These are phyloP conservation scores for Cinclus cinclus DNA, from an alignment of 2,113 vertebrate genomes.

Conservation along the genomic window DNA sequence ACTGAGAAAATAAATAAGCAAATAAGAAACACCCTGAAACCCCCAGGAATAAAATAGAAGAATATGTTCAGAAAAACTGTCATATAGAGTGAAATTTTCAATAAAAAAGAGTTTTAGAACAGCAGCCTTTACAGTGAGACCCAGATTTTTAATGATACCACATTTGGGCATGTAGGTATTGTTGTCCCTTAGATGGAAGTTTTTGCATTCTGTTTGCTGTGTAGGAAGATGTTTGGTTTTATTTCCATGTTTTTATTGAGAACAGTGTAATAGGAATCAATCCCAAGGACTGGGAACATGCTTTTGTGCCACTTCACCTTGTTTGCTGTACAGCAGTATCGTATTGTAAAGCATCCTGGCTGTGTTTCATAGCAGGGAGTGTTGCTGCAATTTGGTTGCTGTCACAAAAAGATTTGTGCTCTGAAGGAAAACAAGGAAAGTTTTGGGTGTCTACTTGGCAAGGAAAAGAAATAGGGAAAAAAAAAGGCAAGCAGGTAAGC, in stretches of 20 bases:
- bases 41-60: background rate
- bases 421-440: background rate
- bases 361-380: background rate
- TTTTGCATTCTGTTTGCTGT: background rate
- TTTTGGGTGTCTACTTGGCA: background rate
- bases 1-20: background rate
- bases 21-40: accelerated
- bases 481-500: background rate
- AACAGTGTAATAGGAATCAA: background rate
- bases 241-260: background rate
- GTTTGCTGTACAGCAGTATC: background rate
- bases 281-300: background rate
- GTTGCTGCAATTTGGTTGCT: background rate
- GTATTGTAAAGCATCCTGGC: accelerated
- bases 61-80: background rate
- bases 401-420: background rate
- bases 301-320: accelerated
- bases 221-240: background rate
- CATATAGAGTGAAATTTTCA: background rate
- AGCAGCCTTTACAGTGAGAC: background rate
- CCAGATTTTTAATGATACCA: background rate
- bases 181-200: background rate
- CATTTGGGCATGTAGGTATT: background rate
- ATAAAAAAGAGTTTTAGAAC: background rate
- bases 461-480: background rate